Conservation (phyloP, 2,797 vertebrate species). For the Anomalospiza imberbis region DNA sequence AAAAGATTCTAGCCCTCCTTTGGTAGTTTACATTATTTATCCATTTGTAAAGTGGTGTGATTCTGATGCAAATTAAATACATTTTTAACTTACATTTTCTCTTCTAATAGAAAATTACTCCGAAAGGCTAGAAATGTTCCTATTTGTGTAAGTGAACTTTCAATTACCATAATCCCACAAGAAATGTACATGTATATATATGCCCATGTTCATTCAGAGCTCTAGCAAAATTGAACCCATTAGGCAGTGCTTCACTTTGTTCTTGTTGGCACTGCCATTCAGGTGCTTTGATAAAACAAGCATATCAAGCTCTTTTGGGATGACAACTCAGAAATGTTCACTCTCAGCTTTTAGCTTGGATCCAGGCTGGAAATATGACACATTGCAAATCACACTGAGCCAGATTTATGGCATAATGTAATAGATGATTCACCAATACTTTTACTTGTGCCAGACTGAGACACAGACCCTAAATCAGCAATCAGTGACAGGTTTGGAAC, state of each 20-base stretch:
- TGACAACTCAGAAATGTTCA: slow-evolving; percentile 21
- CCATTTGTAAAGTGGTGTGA: slow-evolving; percentile 12
- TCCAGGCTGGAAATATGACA: slow-evolving; percentile 10
- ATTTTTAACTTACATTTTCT: slow-evolving; percentile 21
- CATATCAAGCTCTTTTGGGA: neutral
- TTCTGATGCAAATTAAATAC: slow-evolving; percentile 39
- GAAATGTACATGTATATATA: neutral
- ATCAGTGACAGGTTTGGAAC: slow-evolving; percentile 9
- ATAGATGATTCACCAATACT: slow-evolving; percentile 44
- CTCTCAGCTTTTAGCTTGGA: neutral
- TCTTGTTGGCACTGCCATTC: slow-evolving; percentile 9
- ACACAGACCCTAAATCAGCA: slow-evolving; percentile 38
- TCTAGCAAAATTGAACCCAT: neutral
- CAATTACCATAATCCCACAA: slow-evolving; percentile 22
- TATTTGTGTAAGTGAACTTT: slow-evolving; percentile 42
- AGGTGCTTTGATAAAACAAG: slow-evolving; percentile 20
- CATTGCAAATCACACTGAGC: neutral
- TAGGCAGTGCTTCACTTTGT: neutral
- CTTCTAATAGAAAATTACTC: slow-evolving; percentile 44
- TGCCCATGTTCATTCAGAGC: neutral
- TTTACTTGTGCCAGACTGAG: neutral
- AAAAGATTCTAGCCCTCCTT: neutral
- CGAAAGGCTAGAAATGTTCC: slow-evolving; percentile 18
- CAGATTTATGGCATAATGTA: slow-evolving; percentile 15
- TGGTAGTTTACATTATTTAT: slow-evolving; percentile 41